Conservation (phyloP, 2,888 invertebrate species). For the Deilephila porcellus region DNA sequence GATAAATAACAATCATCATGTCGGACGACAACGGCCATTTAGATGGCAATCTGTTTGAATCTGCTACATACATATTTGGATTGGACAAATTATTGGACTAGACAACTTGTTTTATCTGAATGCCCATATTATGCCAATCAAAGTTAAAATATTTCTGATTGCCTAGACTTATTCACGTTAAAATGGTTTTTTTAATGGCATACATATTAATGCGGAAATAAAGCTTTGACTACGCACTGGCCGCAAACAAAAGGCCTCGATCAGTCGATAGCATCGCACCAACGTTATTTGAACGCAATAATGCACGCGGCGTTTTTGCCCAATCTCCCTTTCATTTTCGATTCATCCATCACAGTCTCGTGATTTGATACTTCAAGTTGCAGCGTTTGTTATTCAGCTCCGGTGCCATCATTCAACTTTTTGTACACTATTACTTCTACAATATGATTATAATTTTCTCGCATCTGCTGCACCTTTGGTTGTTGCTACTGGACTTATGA, state of each 20-base stretch:
- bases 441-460: slow-evolving; percentile 71
- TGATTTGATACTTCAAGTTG: slow-evolving; percentile 58
- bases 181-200: not conserved
- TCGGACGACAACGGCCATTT: no score
- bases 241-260: not conserved
- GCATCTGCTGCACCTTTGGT: slow-evolving; percentile 52
- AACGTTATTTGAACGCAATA: slow-evolving; percentile 27
- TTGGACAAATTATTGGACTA: no score
- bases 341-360: slow-evolving; percentile 58
- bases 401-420: slow-evolving; percentile 71
- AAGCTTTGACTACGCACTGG: not conserved
- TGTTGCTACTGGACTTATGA: slow-evolving; percentile 41
- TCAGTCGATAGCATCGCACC: not conserved
- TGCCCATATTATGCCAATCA: no score
- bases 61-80: no score
- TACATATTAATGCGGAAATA: not conserved
- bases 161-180: not conserved
- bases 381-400: slow-evolving; percentile 62
- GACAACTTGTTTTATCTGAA: no score
- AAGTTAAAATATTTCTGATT: no score
- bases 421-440: slow-evolving; percentile 70
- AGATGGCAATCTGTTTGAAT: no score
- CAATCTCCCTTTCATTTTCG: slow-evolving; percentile 54
- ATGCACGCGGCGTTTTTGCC: slow-evolving; percentile 36
- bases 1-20: no score